Conservation (phyloP, 2,113 vertebrate species). For the Entelurus aequoreus region DNA sequence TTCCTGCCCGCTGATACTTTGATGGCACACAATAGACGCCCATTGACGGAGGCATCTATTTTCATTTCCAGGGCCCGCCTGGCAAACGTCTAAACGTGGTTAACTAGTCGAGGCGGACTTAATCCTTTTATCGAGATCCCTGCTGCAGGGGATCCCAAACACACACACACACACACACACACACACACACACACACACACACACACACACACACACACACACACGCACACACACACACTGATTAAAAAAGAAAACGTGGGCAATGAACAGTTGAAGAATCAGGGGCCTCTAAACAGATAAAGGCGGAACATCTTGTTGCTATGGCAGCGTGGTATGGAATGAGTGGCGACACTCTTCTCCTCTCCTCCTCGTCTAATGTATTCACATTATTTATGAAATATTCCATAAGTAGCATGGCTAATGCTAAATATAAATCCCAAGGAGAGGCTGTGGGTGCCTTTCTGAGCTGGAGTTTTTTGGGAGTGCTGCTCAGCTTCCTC, state of each 20-base stretch:
- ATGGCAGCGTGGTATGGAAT: conserved; percentile 72
- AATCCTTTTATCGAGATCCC: conserved; percentile 80
- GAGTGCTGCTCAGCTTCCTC: conserved; percentile 56
- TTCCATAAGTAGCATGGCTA: conserved; percentile 76
- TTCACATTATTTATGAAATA: conserved; percentile 79
- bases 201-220: conserved; percentile 70
- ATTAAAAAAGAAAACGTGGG: conserved; percentile 79
- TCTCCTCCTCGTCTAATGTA: conserved; percentile 62
- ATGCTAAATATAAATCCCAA: conserved; percentile 77
- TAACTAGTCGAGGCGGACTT: conserved; percentile 77
- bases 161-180: conserved; percentile 68
- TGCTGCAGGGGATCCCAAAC: conserved; percentile 79
- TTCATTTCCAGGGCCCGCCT: conserved; percentile 69
- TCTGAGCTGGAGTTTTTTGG: conserved; percentile 45
- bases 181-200: conserved; percentile 69
- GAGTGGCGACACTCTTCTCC: conserved; percentile 66
- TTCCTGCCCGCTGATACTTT: conserved; percentile 36
- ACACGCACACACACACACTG: conserved; percentile 69
- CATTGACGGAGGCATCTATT: conserved; percentile 63
- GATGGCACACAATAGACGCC: conserved; percentile 53
- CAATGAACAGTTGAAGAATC: conserved; percentile 76
- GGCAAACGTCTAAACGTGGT: conserved; percentile 72
- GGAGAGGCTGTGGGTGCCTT: conserved; percentile 60
- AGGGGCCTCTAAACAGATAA: conserved; percentile 72
- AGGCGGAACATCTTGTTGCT: conserved; percentile 75